Evolutionary conservation across 2,113 vertebrate species (phyloP), one percentile per base, ranked within the genome.

Genomic region (Embiotoca jacksoni): DNA sequence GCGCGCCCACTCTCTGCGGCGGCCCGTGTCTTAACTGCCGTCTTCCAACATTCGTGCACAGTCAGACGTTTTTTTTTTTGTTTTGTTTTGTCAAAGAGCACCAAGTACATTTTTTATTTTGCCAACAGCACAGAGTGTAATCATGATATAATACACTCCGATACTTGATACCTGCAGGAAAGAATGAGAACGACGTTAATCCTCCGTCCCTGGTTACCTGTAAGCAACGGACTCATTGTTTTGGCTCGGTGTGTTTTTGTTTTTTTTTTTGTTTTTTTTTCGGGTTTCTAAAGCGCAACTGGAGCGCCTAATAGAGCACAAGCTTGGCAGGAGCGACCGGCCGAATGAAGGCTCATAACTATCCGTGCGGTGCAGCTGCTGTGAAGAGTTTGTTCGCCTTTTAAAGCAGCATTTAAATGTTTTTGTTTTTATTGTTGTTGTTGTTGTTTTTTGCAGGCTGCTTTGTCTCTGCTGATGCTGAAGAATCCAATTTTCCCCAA

Each of bases 391-490:
- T 33, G 39, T n/a, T 71, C 37, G 47, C 58, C 23, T 23, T 80
- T 61, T 50, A 4, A 33, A 52, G 23, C 7, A 9, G 6, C 54
- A 7, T 46, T 70, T 10, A 69, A 30, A 33, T 69, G 4, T 54
- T 63, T 39, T 60, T 78, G 23, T 23, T 23, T 23, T 23, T 23
- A 23, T 23, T 23, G 23, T 23, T 23, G 23, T 23, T 23, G 23
- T 23, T 23, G 23, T 23, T 23, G 23, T 83, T 23, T 80, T 75
- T 88, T 65, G 35, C 79, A 99, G 98, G 97, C 91, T 52, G 94
- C 97, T 33, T 92, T 99, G 86, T 95, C 95, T 67, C 95, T 96
- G 68, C 91, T 99, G 91, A 93, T 99, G 49, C 78, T 99, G 89
- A 96, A 92, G 91, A 95, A 80, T 52, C 96, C 96, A 4, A 83